A percentile compares a stretch with the other conserved stretches of the same genome.
Evolutionary conservation across 2,888 invertebrate species (phyloP).

Genomic region (Drosophila pegasa): DNA sequence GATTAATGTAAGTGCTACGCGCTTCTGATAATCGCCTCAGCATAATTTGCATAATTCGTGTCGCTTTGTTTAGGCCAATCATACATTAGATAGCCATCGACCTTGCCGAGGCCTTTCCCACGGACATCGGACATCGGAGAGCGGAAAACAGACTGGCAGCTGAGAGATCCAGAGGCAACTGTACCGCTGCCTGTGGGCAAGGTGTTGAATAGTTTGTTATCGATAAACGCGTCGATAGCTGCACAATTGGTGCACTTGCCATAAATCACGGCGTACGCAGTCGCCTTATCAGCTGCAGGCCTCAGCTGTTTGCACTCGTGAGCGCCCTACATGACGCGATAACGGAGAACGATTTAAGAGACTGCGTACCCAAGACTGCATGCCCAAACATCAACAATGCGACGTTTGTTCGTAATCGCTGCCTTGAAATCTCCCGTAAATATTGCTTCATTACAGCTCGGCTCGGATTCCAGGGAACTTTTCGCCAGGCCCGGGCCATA

Average conservation of each 20-base stretch:
- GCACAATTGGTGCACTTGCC: slow-evolving; percentile 61
- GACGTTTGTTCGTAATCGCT: slow-evolving; percentile 54
- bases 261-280: slow-evolving; percentile 61
- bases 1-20: slow-evolving; percentile 72
- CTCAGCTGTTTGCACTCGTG: slow-evolving; percentile 43
- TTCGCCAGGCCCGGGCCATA: slow-evolving; percentile 44
- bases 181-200: slow-evolving; percentile 9
- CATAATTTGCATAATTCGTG: slow-evolving; percentile 71
- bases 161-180: slow-evolving; percentile 4
- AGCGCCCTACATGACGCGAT: slow-evolving; percentile 58
- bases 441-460: slow-evolving; percentile 73
- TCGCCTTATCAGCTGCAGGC: slow-evolving; percentile 29
- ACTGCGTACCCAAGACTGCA: slow-evolving; percentile 5
- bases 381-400: slow-evolving; percentile 25
- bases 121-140: slow-evolving; percentile 12
- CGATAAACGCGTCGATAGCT: slow-evolving; percentile 55
- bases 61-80: slow-evolving; percentile 41
- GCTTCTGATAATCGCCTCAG: slow-evolving; percentile 62
- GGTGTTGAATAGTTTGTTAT: slow-evolving; percentile 33
- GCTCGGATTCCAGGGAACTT: slow-evolving; percentile 61
- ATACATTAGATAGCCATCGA: slow-evolving; percentile 42
- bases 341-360: slow-evolving; percentile 52
- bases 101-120: slow-evolving; percentile 50
- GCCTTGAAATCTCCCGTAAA: slow-evolving; percentile 67
- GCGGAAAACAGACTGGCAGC: background rate